Evolutionary conservation across 1,140 invertebrate genomes (phyloP), one percentile per base, ranked within the genome.

Genomic region (Phymastichus coffea): DNA sequence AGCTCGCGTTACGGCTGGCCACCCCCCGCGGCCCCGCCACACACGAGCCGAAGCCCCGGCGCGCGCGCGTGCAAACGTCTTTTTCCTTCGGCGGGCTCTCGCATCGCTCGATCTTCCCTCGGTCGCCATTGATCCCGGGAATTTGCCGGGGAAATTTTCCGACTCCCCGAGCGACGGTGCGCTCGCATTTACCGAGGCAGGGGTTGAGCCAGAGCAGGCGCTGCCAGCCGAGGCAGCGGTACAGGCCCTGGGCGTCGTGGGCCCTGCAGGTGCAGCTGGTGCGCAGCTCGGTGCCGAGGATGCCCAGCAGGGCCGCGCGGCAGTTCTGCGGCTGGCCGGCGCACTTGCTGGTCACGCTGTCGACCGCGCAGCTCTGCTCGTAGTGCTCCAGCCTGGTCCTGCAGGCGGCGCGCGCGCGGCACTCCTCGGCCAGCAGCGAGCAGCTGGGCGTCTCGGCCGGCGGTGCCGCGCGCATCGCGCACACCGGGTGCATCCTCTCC

Each of bases 131-230:
- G n/a, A n/a, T n/a, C n/a, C n/a, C n/a, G n/a, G n/a, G n/a, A n/a
- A n/a, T n/a, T n/a, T n/a, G n/a, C n/a, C n/a, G n/a, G n/a, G n/a
- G n/a, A n/a, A n/a, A n/a, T n/a, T n/a, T n/a, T n/a, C n/a, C n/a
- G n/a, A n/a, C n/a, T n/a, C n/a, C n/a, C n/a, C n/a, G n/a, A n/a
- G n/a, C n/a, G n/a, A n/a, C n/a, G n/a, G n/a, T n/a, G n/a, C n/a
- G n/a, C n/a, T n/a, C 35, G 26, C 30, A 82, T 90, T 87, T 78
- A 95, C 93, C 91, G 49, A 95, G 92, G 73, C 93, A 95, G 6
- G 92, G 90, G 73, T 95, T 95, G 46, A 94, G 86, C 92, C 92
- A 94, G 4, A 95, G 84, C n/a, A 94, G 83, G 41, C 92, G 76
- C 66, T 94, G 91, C 92, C 92, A 95, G 37, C 91, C 92, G 2